phyloP scores from a whole-genome alignment of 1,140 invertebrate genomes.

The Eueides isabella region DNA sequence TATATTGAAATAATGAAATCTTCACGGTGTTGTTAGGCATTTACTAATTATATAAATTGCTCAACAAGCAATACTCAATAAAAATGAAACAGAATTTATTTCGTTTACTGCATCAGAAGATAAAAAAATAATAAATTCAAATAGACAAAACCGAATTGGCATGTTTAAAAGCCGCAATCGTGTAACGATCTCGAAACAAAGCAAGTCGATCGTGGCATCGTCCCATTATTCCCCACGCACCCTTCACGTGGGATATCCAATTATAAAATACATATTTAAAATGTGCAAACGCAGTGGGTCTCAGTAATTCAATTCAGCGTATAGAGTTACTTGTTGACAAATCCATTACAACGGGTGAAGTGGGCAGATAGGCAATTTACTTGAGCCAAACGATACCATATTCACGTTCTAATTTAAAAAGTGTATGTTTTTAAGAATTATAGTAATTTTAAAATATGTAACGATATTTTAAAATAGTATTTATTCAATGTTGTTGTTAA shows the following conservation, averaged over 20 bases:
- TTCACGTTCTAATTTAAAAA: neutral
- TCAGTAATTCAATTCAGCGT: slow-evolving; percentile 49
- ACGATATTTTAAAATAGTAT: neutral
- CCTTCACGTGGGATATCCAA: slow-evolving; percentile 49
- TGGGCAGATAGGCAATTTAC: slow-evolving; percentile 43
- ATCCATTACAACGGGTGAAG: slow-evolving; percentile 50
- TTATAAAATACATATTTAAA: slow-evolving; percentile 57
- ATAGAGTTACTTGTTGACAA: slow-evolving; percentile 55
- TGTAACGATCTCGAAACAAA: slow-evolving; percentile 26
- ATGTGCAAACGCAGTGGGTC: slow-evolving; percentile 42
- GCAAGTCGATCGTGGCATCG: slow-evolving; percentile 27
- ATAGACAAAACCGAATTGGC: slow-evolving; percentile 3
- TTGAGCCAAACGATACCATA: slow-evolving; percentile 32
- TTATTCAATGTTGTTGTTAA: neutral
- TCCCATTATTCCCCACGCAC: slow-evolving; percentile 38
- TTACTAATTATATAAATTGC: too few relatives aligned
- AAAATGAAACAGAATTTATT: neutral
- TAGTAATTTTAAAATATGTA: neutral
- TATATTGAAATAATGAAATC: neutral
- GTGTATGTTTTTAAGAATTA: neutral
- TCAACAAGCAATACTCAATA: too few relatives aligned
- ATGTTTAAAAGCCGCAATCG: slow-evolving; percentile 20
- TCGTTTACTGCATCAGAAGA: neutral
- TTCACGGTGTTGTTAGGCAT: neutral
- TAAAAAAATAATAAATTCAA: neutral